Percentiles rank a stretch among this genome's conserved stretches.
Conservation (phyloP, 1,140 invertebrate species). For the Heterodera schachtii region DNA sequence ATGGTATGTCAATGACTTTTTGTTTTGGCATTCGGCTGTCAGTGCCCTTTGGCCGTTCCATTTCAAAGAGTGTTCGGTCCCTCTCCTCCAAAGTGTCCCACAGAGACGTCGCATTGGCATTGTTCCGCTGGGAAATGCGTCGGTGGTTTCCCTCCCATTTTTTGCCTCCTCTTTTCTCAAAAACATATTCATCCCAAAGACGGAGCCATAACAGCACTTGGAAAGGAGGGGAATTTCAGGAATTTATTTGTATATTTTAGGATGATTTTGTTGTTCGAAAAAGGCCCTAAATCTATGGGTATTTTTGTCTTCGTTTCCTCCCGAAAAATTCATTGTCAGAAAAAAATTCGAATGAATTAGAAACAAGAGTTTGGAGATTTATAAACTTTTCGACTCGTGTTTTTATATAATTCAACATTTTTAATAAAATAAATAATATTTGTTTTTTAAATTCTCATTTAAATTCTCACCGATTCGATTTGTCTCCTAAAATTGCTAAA, state of each 20-base stretch:
- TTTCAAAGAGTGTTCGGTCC: slow-evolving; percentile 8
- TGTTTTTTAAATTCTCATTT: too few relatives aligned
- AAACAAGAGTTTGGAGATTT: too few relatives aligned
- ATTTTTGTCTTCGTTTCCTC: too few relatives aligned
- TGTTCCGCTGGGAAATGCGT: background rate
- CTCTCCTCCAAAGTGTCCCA: slow-evolving; percentile 11
- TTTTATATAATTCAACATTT: too few relatives aligned
- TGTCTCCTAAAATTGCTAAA: background rate
- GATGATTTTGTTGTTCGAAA: too few relatives aligned
- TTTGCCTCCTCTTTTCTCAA: slow-evolving; percentile 22
- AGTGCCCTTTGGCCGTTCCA: slow-evolving; percentile 9
- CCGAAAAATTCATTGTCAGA: too few relatives aligned
- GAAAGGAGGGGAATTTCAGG: background rate
- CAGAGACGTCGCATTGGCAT: background rate
- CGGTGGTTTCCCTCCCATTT: background rate
- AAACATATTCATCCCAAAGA: slow-evolving; percentile 27
- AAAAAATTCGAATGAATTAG: too few relatives aligned
- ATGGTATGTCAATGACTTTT: slow-evolving; percentile 7
- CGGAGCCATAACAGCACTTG: slow-evolving; percentile 26
- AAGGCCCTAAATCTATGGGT: too few relatives aligned
- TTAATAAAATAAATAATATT: too few relatives aligned
- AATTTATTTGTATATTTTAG: too few relatives aligned
- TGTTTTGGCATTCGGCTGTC: slow-evolving; percentile 23
- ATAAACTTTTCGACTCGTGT: too few relatives aligned
- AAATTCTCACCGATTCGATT: background rate